Evolutionary conservation across 2,113 vertebrate genomes (phyloP).

Genomic region (Pelecanoides urinatrix): DNA sequence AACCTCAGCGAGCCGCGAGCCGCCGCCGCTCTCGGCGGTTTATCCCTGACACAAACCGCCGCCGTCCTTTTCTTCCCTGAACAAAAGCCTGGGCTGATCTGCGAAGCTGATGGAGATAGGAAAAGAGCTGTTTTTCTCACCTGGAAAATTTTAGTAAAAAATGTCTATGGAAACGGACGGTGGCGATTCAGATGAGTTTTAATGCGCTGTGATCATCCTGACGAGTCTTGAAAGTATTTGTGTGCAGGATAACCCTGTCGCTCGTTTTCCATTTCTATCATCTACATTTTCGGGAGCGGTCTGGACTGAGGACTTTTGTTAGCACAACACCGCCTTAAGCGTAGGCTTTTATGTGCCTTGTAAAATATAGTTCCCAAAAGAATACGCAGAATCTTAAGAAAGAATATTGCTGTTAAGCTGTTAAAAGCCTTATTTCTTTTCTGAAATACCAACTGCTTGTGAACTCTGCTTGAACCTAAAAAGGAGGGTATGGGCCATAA

Average conservation of each 20-base stretch:
- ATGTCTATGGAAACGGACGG: background rate
- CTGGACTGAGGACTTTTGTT: conserved; percentile 27
- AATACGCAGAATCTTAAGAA: conserved; percentile 56
- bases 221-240: conserved; percentile 17
- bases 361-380: conserved; percentile 55
- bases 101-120: background rate
- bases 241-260: background rate
- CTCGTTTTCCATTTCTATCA: background rate
- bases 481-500: conserved; percentile 83
- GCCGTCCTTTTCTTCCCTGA: background rate
- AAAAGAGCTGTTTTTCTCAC: background rate
- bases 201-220: background rate
- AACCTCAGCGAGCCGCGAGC: background rate
- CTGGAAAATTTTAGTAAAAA: background rate
- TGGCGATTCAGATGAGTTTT: background rate
- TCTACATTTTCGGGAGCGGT: background rate
- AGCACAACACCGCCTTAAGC: conserved; percentile 6
- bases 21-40: background rate
- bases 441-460: conserved; percentile 82
- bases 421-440: conserved; percentile 77
- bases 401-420: conserved; percentile 71
- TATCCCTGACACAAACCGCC: background rate
- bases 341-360: conserved; percentile 26
- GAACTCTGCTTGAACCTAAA: conserved; percentile 88
- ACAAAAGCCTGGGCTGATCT: conserved; percentile 25